These are phyloP conservation scores for Poecile atricapillus DNA, from an alignment of 2,113 vertebrate genomes.

Conservation along the genomic window DNA sequence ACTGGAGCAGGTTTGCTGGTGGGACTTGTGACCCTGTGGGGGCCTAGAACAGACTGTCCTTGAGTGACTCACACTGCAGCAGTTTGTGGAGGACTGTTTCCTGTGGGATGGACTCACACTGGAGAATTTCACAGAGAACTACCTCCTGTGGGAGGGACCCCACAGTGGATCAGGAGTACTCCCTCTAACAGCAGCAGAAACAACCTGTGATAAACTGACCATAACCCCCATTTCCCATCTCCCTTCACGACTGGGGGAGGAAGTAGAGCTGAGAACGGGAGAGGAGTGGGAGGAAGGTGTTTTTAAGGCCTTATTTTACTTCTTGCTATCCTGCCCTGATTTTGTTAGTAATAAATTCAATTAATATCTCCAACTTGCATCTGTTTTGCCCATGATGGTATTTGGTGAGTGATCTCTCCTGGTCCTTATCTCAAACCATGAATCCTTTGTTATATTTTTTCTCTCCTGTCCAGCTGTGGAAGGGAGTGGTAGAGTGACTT, in stretches of 20 bases:
- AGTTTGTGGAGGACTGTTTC: neutral
- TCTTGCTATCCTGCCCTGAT: neutral
- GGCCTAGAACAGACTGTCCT: neutral
- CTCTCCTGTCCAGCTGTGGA: neutral
- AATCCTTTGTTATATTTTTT: neutral
- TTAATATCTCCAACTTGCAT: neutral
- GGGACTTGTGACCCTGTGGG: neutral
- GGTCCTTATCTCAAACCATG: neutral
- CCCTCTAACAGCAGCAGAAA: neutral
- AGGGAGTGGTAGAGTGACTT: neutral
- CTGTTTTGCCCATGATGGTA: neutral
- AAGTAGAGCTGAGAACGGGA: neutral
- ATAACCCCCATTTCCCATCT: neutral
- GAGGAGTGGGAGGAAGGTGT: no score
- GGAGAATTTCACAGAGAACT: neutral
- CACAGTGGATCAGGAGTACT: neutral
- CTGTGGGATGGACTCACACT: neutral
- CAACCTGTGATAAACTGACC: neutral
- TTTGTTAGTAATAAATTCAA: neutral
- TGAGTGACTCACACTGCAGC: neutral
- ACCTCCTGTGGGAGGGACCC: neutral
- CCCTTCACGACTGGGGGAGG: neutral
- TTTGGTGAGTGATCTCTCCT: neutral
- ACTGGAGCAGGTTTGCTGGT: neutral
- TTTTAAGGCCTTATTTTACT: neutral